Base-by-base conservation (phyloP, 2,113 vertebrate genomes). In the Ibidorhyncha struthersii region DNA sequence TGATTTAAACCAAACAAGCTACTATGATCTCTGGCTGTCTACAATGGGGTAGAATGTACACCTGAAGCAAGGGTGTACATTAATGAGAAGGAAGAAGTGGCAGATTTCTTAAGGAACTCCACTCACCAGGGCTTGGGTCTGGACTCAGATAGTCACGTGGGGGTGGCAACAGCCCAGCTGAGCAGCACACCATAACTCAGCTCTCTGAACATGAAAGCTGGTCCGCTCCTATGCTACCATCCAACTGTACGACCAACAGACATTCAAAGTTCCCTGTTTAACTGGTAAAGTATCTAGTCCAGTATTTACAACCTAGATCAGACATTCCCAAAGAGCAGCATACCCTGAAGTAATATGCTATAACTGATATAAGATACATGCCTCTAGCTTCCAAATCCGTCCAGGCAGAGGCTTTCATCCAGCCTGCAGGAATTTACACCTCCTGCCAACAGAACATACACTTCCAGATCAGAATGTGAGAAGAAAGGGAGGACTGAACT, bases 61-160 rank as follows among this genome's bases (percentile, higher is more conserved):
- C 45, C 45, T 2, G 2, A 63, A 85, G 59, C 22, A 52, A 4
- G 6, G 27, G 0, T 26, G 10, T 41, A 41, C 38, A 38, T 47
- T 58, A 41, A 49, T 8, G 25, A 82, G 15, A 82, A 13, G 8
- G 17, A 52, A 67, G 23, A 40, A 86, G 45, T 4, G 15, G 21
- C 10, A 70, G 53, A 66, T 63, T 86, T 73, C 43, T 72, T 30
- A 56, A 52, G 30, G 49, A 93, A 30, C 29, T 72, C 43, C 20
- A n/a, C 10, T 45, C 73, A 76, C 14, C 26, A 45, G 25, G 65
- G 25, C 55, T 38, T 49, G 38, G n/a, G 58, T 43, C 10, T 21
- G 41, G 27, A 69, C 36, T 41, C 0, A 0, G 32, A 30, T n/a
- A 56, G 45, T 45, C 0, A 0, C 30, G 56, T 4, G 0, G 12